Percentiles rank a stretch among this genome's conserved stretches.
Evolutionary conservation across 2,113 vertebrate genomes (phyloP).

Genomic region (Brachypodius melanocephalos): DNA sequence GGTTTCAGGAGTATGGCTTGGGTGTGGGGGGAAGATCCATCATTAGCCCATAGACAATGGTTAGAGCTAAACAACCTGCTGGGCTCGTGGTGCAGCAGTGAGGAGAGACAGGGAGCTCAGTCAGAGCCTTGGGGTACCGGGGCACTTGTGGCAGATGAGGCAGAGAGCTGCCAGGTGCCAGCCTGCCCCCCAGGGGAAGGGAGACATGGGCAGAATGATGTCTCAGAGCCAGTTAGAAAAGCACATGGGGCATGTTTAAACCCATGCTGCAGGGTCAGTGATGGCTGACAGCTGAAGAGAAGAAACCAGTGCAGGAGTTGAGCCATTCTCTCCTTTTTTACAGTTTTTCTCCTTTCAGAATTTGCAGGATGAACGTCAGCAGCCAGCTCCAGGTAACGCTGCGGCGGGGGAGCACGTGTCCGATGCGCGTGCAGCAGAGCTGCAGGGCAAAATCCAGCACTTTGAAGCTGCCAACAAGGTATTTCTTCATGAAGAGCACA

Average conservation of each 20-base stretch:
- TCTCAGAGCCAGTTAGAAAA: neutral
- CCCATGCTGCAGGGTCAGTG: neutral
- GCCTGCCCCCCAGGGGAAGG: neutral
- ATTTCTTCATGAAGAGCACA: neutral
- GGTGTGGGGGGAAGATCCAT: neutral
- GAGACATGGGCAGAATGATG: accelerated
- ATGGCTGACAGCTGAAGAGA: neutral
- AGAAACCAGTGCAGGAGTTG: neutral
- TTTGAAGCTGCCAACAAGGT: conserved; percentile 85
- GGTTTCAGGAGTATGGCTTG: neutral
- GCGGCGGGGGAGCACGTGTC: conserved; percentile 64
- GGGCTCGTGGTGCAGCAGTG: accelerated
- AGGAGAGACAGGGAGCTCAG: neutral
- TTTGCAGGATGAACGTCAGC: conserved; percentile 40
- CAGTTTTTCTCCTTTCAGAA: neutral
- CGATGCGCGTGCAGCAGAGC: conserved; percentile 71
- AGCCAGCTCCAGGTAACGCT: conserved; percentile 54
- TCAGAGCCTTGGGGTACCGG: neutral
- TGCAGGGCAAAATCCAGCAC: conserved; percentile 80
- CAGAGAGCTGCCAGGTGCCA: neutral
- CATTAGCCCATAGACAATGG: neutral
- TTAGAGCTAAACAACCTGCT: neutral
- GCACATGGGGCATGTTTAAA: neutral
- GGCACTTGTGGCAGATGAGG: neutral
- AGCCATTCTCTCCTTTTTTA: neutral